Conservation (phyloP, 2,888 invertebrate species). For the Eristalis tenax region DNA sequence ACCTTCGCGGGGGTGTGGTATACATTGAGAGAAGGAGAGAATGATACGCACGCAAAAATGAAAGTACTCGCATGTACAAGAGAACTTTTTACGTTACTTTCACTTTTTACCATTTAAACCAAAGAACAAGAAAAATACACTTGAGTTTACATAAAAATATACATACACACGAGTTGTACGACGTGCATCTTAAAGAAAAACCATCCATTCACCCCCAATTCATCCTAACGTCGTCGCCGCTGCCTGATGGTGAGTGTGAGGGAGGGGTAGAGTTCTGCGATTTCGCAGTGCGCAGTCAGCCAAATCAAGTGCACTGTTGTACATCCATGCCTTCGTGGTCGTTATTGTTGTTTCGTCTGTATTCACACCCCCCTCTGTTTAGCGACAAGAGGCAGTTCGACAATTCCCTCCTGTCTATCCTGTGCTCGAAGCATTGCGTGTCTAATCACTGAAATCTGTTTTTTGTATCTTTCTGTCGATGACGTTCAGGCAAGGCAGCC, state of each 20-base stretch:
- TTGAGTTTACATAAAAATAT: conserved; percentile 4
- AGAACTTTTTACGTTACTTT: conserved; percentile 59
- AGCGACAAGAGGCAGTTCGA: neutral
- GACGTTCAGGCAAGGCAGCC: neutral
- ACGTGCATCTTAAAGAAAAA: neutral
- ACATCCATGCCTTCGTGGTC: neutral
- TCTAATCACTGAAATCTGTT: conserved; percentile 36
- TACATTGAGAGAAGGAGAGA: neutral
- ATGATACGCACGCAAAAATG: conserved; percentile 42
- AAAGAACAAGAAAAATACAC: conserved; percentile 44
- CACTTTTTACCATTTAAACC: conserved; percentile 59
- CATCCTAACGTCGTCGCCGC: neutral
- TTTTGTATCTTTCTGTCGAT: conserved; percentile 2
- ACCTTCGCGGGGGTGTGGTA: neutral
- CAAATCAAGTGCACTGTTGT: conserved; percentile 51
- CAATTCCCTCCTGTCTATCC: neutral
- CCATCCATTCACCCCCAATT: conserved; percentile 18
- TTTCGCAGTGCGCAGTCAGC: conserved; percentile 30
- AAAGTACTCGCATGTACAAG: conserved; percentile 44
- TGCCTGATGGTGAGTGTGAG: neutral
- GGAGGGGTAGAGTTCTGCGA: neutral
- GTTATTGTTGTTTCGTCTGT: neutral
- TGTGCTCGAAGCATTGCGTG: neutral
- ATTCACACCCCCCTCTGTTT: neutral
- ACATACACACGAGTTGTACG: conserved; percentile 11